These are phyloP conservation scores for Tauraco erythrolophus DNA, from an alignment of 2,113 vertebrate species.

Conservation along the genomic window DNA sequence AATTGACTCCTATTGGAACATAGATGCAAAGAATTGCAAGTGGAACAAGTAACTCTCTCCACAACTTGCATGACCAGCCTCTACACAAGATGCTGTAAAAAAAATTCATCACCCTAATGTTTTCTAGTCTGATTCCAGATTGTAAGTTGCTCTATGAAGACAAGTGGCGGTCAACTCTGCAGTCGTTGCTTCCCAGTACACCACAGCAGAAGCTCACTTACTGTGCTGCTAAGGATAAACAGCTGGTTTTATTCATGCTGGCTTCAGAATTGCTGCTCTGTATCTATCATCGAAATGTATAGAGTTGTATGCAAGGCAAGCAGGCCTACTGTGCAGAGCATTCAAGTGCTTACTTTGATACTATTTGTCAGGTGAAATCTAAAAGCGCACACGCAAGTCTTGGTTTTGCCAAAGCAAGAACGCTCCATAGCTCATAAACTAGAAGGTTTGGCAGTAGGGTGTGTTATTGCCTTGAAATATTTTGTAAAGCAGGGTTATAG, in stretches of 20 bases:
- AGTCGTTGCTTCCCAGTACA: not conserved
- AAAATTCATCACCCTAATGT: rapidly evolving
- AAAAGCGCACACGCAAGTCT: not conserved
- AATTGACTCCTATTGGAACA: not conserved
- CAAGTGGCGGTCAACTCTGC: not conserved
- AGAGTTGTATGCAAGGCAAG: not conserved
- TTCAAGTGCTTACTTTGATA: not conserved
- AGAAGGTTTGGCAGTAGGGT: not conserved
- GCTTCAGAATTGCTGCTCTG: not conserved
- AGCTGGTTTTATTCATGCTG: not conserved
- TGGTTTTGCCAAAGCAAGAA: not conserved
- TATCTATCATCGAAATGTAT: not conserved
- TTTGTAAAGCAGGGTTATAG: not conserved
- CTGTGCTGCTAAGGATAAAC: not conserved
- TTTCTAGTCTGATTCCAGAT: not conserved
- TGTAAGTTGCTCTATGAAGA: not conserved
- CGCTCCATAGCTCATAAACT: not conserved
- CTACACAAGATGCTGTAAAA: not conserved
- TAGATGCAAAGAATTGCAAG: not conserved
- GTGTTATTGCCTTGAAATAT: not conserved
- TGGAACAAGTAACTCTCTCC: not conserved
- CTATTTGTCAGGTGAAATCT: not conserved
- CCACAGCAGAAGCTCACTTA: not conserved
- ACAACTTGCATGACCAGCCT: not conserved
- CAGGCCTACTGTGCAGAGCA: not conserved